Evolutionary conservation across 64 coral and sea anemone genomes (phyloP), one percentile per base, ranked within the genome.

Genomic region (Acropora yongei): DNA sequence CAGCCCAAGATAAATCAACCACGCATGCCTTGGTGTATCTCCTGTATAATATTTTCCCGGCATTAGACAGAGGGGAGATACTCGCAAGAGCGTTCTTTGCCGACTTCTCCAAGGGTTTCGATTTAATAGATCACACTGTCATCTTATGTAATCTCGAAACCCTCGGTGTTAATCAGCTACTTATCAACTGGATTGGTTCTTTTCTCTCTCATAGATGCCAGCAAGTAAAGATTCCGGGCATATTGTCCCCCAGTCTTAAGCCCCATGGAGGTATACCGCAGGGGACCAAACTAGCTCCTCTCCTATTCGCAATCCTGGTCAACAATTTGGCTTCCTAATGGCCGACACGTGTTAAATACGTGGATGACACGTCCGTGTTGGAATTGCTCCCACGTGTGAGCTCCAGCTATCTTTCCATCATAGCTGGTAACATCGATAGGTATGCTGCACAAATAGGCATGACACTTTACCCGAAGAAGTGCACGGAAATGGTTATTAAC

Each of bases 101-200:
- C 39, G 47, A 76, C 76, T 84, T 84, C 68, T 67, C 57, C 68
- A 84, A 41, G 53, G 57, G 82, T 84, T 84, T 84, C 73, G 83
- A 76, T 41, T 75, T 76, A 6, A 49, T 88, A 42, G 68, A 76
- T 75, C 86, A 76, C 76, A 87, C 74, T 30, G 72, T 88, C 86
- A 71, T 88, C 69, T 9, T 88, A 20, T 47, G 76, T 75, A 72
- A 88, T 13, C 60, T 88, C n/a, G 48, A 57, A 57, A 75, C 71
- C 14, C 72, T 88, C 19, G 86, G 72, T 13, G 86, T 76, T 55
- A 71, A 76, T 48, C 69, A 88, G 45, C 69, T 88, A 49, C 86
- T 88, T 42, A 16, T 88, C 17, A 88, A 75, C 73, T 88, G 86
- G 86, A 17, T 88, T 18, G 72, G 86, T 8, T 88, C 86, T 8